These are phyloP conservation scores for Ctenosaura bakeri DNA, from an alignment of 2,797 vertebrate species.

Conservation along the genomic window DNA sequence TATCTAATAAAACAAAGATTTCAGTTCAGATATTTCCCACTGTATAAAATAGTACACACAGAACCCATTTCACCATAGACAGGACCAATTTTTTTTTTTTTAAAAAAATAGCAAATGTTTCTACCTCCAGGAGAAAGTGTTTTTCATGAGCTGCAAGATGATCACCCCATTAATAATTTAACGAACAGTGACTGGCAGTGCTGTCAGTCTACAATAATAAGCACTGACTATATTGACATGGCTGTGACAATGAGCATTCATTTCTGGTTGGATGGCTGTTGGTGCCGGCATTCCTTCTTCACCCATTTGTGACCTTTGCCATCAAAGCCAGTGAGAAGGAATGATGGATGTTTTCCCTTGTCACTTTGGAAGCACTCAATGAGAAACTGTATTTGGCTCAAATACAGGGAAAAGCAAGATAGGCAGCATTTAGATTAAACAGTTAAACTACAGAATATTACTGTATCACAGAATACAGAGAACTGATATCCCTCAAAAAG, in stretches of 20 bases:
- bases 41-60: neutral
- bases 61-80: neutral
- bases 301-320: neutral
- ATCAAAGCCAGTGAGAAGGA: neutral
- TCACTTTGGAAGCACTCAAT: neutral
- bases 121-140: neutral
- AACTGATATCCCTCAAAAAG: neutral
- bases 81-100: neutral
- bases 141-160: conserved; percentile 21
- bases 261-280: neutral
- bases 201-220: conserved; percentile 7
- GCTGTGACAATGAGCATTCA: neutral
- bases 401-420: neutral
- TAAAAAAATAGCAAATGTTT: neutral
- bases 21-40: neutral
- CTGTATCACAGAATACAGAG: neutral
- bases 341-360: neutral
- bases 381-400: neutral
- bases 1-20: neutral
- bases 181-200: neutral
- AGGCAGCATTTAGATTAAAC: neutral
- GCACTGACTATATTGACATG: neutral
- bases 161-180: conserved; percentile 35
- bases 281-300: neutral
- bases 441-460: neutral